These are phyloP conservation scores for Varecia variegata DNA, from an alignment of 2,797 vertebrate species.

Conservation along the genomic window DNA sequence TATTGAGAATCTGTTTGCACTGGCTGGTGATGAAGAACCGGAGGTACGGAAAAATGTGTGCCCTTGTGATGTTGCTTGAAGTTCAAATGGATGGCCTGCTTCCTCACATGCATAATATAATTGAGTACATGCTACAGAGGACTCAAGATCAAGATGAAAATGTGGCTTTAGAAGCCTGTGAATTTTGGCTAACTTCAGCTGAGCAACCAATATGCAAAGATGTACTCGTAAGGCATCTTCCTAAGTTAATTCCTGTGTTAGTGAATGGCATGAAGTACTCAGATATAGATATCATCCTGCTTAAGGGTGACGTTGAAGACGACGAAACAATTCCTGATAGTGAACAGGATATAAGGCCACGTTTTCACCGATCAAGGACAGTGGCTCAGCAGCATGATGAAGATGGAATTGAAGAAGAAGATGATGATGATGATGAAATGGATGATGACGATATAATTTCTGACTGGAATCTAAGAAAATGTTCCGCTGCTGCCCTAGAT, in stretches of 20 bases:
- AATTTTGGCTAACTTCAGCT: slow-evolving; percentile 97
- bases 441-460: slow-evolving; percentile 97
- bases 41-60: too few relatives aligned
- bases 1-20: slow-evolving; percentile 86
- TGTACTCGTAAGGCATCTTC: slow-evolving; percentile 93
- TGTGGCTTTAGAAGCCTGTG: slow-evolving; percentile 96
- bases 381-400: slow-evolving; percentile 96
- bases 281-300: too few relatives aligned
- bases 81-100: too few relatives aligned
- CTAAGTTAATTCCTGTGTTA: slow-evolving; percentile 82
- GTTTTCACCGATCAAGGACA: slow-evolving; percentile 95
- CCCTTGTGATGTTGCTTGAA: too few relatives aligned
- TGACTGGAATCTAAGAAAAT: slow-evolving; percentile 97
- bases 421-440: slow-evolving; percentile 90
- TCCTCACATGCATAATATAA: too few relatives aligned
- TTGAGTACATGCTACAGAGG: slow-evolving; percentile 95
- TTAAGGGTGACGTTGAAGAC: slow-evolving; percentile 95
- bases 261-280: too few relatives aligned
- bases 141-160: slow-evolving; percentile 98
- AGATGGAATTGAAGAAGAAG: slow-evolving; percentile 92
- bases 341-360: slow-evolving; percentile 96
- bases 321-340: slow-evolving; percentile 95
- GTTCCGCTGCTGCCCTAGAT: slow-evolving; percentile 95
- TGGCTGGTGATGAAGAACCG: too few relatives aligned
- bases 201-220: slow-evolving; percentile 98